phyloP scores from a whole-genome alignment of 2,113 vertebrate species.

The Ailuropoda melanoleuca region DNA sequence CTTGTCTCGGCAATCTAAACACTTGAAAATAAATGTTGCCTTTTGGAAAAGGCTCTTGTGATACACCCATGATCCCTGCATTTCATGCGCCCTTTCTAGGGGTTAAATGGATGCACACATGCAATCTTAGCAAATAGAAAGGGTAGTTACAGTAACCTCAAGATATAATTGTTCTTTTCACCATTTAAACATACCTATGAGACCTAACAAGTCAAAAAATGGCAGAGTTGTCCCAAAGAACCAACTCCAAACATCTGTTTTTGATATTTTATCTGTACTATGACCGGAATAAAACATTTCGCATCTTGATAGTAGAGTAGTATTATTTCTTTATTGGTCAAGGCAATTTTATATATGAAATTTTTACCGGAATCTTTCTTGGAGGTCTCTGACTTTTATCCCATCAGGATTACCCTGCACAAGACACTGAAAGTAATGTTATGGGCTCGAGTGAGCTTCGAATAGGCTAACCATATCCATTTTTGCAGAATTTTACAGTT shows the following conservation, averaged over 20 bases:
- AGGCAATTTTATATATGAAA: neutral
- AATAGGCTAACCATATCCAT: neutral
- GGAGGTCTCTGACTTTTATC: neutral
- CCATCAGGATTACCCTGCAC: neutral
- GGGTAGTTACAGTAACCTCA: neutral
- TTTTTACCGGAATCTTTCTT: neutral
- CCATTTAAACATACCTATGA: conserved; percentile 67
- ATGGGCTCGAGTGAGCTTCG: neutral
- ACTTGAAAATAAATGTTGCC: conserved; percentile 77
- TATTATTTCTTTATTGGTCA: neutral
- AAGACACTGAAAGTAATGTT: neutral
- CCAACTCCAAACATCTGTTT: neutral
- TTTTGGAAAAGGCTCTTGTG: conserved; percentile 65
- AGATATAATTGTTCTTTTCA: conserved; percentile 72
- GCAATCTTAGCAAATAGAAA: neutral
- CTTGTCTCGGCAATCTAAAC: conserved; percentile 78
- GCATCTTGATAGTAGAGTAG: neutral
- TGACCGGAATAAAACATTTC: neutral
- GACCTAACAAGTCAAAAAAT: neutral
- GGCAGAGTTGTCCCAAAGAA: neutral
- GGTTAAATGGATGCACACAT: neutral
- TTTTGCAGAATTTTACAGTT: neutral
- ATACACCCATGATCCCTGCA: conserved; percentile 17
- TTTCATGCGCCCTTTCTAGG: conserved; percentile 1
- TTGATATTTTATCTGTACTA: neutral